A percentile compares a stretch with the other conserved stretches of the same genome.
Conservation (phyloP, 2,113 vertebrate species). For the Bolborhynchus lineola region DNA sequence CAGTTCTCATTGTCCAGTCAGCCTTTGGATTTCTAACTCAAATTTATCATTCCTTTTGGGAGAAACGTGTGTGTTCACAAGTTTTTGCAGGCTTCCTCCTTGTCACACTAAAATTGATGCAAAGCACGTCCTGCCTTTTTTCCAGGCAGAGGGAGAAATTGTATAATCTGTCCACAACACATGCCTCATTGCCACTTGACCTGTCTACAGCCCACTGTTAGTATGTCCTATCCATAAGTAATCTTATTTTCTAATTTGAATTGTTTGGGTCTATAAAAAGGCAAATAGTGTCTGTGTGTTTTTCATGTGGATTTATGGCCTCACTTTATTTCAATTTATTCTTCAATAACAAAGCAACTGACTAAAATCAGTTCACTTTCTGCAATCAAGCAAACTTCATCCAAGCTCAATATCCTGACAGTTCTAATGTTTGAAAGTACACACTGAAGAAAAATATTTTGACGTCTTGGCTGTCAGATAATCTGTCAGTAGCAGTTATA, state of each 20-base stretch:
- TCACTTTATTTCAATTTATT: background rate
- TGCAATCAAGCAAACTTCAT: constrained; percentile 46
- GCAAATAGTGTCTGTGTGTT: background rate
- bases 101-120: background rate
- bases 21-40: background rate
- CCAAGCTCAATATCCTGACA: constrained; percentile 47
- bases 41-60: background rate
- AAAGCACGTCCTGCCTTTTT: background rate
- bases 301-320: background rate
- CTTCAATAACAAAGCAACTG: background rate
- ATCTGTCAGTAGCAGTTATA: constrained; percentile 35
- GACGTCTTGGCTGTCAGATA: constrained; percentile 49
- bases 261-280: background rate
- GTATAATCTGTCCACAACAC: background rate
- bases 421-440: constrained; percentile 34
- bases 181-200: background rate
- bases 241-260: background rate
- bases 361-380: constrained; percentile 9
- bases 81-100: background rate
- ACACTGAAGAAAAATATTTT: constrained; percentile 64
- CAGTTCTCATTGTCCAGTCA: background rate
- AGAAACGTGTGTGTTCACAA: background rate
- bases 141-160: background rate
- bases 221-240: background rate
- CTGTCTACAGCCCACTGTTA: background rate